Evolutionary conservation across 2,888 invertebrate genomes (phyloP), one percentile per base, ranked within the genome.

Genomic region (Drosophila ochracea): DNA sequence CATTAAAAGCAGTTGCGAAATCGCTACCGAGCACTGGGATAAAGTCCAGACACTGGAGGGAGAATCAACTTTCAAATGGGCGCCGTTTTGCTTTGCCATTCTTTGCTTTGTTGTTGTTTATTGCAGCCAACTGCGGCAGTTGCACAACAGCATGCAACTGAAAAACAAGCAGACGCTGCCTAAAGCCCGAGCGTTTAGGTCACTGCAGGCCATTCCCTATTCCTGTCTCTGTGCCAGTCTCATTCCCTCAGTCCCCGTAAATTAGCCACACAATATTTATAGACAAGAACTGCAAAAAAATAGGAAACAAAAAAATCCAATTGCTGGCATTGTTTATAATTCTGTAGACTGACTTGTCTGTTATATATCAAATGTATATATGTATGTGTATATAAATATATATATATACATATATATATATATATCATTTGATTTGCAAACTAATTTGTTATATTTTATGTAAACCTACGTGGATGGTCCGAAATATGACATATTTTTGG

Each of bases 1-100:
- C 82, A 82, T 84, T 86, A 86, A 67, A 64, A 65, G 54, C 41
- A 69, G 63, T 83, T 85, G 84, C 86, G 69, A 80, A 79, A 79
- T 79, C 68, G 64, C 64, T 49, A 53, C 39, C 37, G 31, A 31
- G 30, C n/a, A 58, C 35, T 33, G 53, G 66, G 30, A 55, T 49
- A 21, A 50, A 58, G 59, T 43, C 71, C 41, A 55, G 61, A 53
- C 59, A 37, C 41, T 21, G 57, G 55, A 30, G 31, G 28, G 41
- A 62, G 71, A 50, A 50, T 69, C 33, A 50, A 71, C 71, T 71
- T 60, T 61, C 57, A 43, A 74, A 67, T 74, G 73, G 75, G 73
- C 75, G 73, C 73, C 73, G 75, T 61, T 68, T 68, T 54, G 53
- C 75, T 49, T 54, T 61, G 75, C 76, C 35, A 73, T 73, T 75